Evolutionary conservation across 2,113 vertebrate genomes (phyloP).

Genomic region (human): DNA sequence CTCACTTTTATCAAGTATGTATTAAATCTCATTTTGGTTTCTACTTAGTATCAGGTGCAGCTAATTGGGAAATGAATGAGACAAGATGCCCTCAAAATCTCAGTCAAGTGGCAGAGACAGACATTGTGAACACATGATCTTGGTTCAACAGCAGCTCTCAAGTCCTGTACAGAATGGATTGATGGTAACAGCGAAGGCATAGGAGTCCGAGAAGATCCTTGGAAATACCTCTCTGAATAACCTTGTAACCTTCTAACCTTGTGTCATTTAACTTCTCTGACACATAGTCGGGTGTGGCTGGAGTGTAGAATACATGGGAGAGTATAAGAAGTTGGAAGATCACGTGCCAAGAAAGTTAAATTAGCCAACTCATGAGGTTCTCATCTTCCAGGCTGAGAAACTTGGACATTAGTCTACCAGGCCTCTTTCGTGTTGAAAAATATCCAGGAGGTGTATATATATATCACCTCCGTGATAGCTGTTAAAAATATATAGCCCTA

Average conservation of each 20-base stretch:
- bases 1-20: background rate
- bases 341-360: background rate
- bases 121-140: background rate
- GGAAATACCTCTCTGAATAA: background rate
- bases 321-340: background rate
- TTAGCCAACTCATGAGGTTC: background rate
- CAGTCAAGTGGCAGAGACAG: constrained; percentile 44
- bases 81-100: constrained; percentile 44
- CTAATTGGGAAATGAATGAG: constrained; percentile 31
- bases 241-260: background rate
- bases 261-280: background rate
- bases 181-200: background rate
- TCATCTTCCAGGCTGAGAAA: background rate
- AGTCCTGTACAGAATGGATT: background rate
- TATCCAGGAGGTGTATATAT: background rate
- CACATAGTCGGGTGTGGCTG: background rate
- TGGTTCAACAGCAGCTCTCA: background rate
- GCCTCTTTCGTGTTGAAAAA: background rate
- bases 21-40: background rate
- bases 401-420: background rate
- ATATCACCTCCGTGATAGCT: background rate
- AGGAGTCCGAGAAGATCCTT: background rate
- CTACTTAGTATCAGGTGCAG: constrained; percentile 16
- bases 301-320: background rate
- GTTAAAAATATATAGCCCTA: background rate